A percentile compares a stretch with the other conserved stretches of the same genome.
These are phyloP conservation scores for Eriosoma lanigerum DNA, from an alignment of 1,140 invertebrate species.

Conservation along the genomic window DNA sequence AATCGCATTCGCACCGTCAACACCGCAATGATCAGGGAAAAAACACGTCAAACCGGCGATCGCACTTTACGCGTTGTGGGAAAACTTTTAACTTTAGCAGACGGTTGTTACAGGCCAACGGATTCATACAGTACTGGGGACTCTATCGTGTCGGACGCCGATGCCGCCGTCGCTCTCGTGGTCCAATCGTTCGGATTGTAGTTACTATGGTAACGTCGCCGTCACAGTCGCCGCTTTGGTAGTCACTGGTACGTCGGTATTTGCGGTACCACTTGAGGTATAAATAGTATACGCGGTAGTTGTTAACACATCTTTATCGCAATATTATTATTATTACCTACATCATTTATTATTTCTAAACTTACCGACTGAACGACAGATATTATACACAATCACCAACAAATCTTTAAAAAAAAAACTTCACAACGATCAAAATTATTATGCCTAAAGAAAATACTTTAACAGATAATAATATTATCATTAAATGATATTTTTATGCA, in stretches of 20 bases:
- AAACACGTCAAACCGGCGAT: background rate
- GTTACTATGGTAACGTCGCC: conserved; percentile 35
- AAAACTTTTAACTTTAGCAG: background rate
- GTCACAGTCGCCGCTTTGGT: background rate
- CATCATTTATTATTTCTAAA: no score
- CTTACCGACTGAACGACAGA: no score
- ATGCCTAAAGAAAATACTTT: no score
- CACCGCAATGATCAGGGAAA: no score
- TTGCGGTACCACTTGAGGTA: background rate
- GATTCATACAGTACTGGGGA: conserved; percentile 28
- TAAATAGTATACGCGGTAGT: background rate
- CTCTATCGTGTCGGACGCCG: background rate
- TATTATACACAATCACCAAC: no score
- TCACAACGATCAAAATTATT: no score
- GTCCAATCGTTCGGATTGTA: conserved; percentile 33
- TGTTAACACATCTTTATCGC: no score
- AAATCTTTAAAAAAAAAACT: no score
- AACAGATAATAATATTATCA: background rate
- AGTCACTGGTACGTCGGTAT: background rate
- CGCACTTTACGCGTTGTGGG: background rate
- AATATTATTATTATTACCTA: no score
- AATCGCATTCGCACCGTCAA: no score
- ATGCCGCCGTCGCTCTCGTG: conserved; percentile 1
- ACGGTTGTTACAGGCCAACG: conserved; percentile 16
- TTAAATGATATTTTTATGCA: background rate